Evolutionary conservation across 2,797 vertebrate species (phyloP), one percentile per base, ranked within the genome.

Genomic region (Cichlasoma orientale): DNA sequence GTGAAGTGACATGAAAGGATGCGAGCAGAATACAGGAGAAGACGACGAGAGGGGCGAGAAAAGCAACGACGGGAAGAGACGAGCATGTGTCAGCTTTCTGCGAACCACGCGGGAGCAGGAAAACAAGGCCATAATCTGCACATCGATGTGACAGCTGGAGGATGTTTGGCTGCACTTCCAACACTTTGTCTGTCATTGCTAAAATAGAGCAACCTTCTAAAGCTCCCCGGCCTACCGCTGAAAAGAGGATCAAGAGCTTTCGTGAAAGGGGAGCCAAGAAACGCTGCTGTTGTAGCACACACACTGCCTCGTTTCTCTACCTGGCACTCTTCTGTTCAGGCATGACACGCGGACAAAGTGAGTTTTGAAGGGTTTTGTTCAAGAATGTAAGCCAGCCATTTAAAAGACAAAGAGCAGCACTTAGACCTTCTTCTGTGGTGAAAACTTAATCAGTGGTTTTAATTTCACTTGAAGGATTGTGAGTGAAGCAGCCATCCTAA

Each of bases 121-220:
- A 84, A 88, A 86, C 82, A 85, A 82, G 88, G 86, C 80, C 88
- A 57, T 85, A 79, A 68, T 82, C 76, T 75, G 75, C 6, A 5
- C 18, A 3, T 55, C 1, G 74, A 78, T 58, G 85, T 80, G 86
- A 87, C 86, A 88, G 86, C 85, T 77, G 80, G 75, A 59, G 73
- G 82, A 86, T 79, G 87, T 89, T 88, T 84, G 86, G 86, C 80
- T 87, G 70, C 78, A 77, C 44, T 85, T 86, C 76, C 78, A 86
- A 85, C 82, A 70, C 84, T 78, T 79, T 84, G 76, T 84, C 77
- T 82, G 77, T 41, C 82, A n/a, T 69, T 21, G n/a, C 70, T 72
- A 52, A 85, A 88, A 85, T 71, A 71, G 72, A 79, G 79, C 81
- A 70, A 54, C 19, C 19, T 18, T 79, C 77, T 79, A 80, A 86